Evolutionary conservation across 2,888 invertebrate genomes (phyloP).

Genomic region (Trichopoda pennipes): DNA sequence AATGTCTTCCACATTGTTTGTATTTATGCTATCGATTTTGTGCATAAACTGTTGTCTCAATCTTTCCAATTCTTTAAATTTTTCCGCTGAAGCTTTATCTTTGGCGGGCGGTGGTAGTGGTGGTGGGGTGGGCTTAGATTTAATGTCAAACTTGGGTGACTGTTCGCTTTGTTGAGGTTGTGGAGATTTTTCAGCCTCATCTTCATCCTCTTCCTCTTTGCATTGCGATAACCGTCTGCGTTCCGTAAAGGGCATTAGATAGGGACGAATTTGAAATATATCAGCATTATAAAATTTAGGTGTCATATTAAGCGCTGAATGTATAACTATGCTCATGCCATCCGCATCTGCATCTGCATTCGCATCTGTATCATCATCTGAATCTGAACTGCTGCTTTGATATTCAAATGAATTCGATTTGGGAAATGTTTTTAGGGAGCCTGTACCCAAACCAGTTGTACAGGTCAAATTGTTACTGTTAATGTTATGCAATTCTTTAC

Average conservation of each 20-base stretch:
- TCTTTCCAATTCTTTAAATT: constrained; percentile 78
- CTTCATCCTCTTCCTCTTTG: constrained; percentile 92
- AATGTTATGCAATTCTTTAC: constrained; percentile 39
- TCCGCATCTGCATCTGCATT: constrained; percentile 72
- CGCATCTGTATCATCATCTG: constrained; percentile 70
- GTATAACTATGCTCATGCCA: constrained; percentile 62
- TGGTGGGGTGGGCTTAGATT: constrained; percentile 70
- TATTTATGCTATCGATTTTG: constrained; percentile 79
- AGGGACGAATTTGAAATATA: constrained; percentile 75
- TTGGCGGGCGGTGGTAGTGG: constrained; percentile 76
- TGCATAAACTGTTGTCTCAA: constrained; percentile 79
- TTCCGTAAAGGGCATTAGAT: constrained; percentile 83
- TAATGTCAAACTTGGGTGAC: constrained; percentile 62
- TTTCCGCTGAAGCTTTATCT: constrained; percentile 75
- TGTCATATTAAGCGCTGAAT: constrained; percentile 71
- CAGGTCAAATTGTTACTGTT: constrained; percentile 67
- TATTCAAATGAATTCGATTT: constrained; percentile 75
- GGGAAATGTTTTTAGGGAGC: constrained; percentile 71
- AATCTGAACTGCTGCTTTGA: constrained; percentile 75
- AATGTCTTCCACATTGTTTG: constrained; percentile 77
- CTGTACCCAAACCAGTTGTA: constrained; percentile 66
- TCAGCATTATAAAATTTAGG: constrained; percentile 72
- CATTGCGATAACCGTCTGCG: constrained; percentile 89
- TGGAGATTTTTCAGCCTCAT: constrained; percentile 82
- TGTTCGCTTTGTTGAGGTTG: constrained; percentile 65